These are phyloP conservation scores for Porites evermanni DNA, from an alignment of 92 coral and sea anemone species.

Conservation along the genomic window DNA sequence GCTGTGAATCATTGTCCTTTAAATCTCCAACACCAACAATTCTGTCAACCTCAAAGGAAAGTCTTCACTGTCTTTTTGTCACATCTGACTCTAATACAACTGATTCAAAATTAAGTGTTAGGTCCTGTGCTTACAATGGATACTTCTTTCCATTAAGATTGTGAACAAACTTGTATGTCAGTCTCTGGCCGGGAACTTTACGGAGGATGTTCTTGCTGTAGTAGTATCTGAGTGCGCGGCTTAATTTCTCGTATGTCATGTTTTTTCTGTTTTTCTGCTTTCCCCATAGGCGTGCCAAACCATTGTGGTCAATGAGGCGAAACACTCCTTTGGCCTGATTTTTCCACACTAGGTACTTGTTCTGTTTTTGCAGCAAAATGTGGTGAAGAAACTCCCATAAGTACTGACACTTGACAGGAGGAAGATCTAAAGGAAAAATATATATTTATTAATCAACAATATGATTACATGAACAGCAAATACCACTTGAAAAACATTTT, in stretches of 20 bases:
- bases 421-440: constrained; percentile 35
- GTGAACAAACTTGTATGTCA: constrained; percentile 92
- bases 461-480: neutral
- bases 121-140: constrained; percentile 41
- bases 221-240: constrained; percentile 95
- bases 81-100: neutral
- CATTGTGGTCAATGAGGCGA: constrained; percentile 91
- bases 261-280: constrained; percentile 89
- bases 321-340: constrained; percentile 92
- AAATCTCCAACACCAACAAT: neutral
- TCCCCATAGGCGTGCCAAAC: constrained; percentile 97
- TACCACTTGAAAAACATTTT: no score
- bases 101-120: neutral
- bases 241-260: constrained; percentile 98
- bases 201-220: constrained; percentile 92
- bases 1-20: neutral
- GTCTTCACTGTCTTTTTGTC: neutral
- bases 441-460: neutral
- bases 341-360: constrained; percentile 92
- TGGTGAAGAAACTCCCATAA: constrained; percentile 97
- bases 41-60: neutral
- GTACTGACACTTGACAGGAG: constrained; percentile 83
- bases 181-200: constrained; percentile 96
- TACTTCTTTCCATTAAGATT: constrained; percentile 85
- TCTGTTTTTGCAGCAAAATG: constrained; percentile 75